These are phyloP conservation scores for Siphlonurus alternatus DNA, from an alignment of 2,888 invertebrate species.

Conservation along the genomic window DNA sequence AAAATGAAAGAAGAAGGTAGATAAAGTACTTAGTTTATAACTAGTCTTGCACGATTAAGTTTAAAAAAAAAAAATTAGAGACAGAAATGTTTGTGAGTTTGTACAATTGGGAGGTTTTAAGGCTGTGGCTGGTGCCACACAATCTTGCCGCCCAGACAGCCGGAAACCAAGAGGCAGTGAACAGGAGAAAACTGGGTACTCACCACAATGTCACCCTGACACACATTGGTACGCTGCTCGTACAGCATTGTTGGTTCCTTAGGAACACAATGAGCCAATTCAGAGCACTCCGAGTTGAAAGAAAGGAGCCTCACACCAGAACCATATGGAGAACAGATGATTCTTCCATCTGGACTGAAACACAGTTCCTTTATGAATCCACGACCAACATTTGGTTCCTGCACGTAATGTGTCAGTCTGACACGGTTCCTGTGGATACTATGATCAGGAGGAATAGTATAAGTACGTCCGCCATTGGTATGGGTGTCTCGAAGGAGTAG, in stretches of 20 bases:
- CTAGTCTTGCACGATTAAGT: too few relatives aligned
- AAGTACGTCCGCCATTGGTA: neutral
- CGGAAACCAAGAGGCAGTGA: constrained; percentile 73
- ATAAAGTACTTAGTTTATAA: too few relatives aligned
- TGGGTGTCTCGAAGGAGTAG: neutral
- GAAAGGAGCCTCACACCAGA: constrained; percentile 72
- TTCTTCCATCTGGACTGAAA: constrained; percentile 76
- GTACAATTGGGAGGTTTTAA: too few relatives aligned
- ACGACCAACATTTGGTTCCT: constrained; percentile 76
- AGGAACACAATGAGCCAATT: constrained; percentile 38
- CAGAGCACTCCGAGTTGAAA: constrained; percentile 58
- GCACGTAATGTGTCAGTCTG: constrained; percentile 63
- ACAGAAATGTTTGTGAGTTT: too few relatives aligned
- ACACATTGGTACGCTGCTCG: constrained; percentile 50
- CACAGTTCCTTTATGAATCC: constrained; percentile 88
- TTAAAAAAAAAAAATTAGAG: too few relatives aligned
- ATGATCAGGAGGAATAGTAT: neutral
- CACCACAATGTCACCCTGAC: constrained; percentile 69
- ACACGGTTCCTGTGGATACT: constrained; percentile 49
- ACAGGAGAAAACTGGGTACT: constrained; percentile 81
- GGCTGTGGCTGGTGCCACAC: constrained; percentile 70
- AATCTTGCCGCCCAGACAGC: constrained; percentile 75
- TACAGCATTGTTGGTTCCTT: constrained; percentile 31
- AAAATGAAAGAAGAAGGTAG: too few relatives aligned
- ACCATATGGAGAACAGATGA: constrained; percentile 80